Evolutionary conservation across 2,797 vertebrate genomes (phyloP).

Genomic region (Pyrocephalus nanus): DNA sequence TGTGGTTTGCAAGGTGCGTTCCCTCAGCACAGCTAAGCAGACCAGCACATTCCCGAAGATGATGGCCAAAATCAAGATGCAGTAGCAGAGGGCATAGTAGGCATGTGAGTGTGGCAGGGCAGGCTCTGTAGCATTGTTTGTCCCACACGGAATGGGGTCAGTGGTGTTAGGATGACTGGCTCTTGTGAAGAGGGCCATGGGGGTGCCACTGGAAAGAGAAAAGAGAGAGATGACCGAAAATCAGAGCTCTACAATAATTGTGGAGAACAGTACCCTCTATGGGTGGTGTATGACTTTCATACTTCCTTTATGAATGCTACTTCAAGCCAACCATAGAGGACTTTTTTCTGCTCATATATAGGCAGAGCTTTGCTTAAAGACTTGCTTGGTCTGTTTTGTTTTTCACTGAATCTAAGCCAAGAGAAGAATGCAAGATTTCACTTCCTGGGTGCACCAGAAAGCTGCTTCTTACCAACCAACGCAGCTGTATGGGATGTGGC

Average conservation of each 20-base stretch:
- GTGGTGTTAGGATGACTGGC: constrained; percentile 80
- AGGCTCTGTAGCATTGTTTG: constrained; percentile 59
- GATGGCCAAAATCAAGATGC: constrained; percentile 88
- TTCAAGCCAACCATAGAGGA: background rate
- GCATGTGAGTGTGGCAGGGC: constrained; percentile 55
- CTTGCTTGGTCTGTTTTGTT: background rate
- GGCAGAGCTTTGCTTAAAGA: background rate
- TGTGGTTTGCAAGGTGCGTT: constrained; percentile 88
- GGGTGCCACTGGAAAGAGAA: constrained; percentile 61
- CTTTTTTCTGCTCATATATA: background rate
- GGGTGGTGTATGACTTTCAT: background rate
- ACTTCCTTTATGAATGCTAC: background rate
- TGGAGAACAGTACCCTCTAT: background rate
- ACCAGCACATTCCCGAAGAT: constrained; percentile 93
- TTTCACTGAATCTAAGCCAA: background rate
- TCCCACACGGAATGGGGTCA: constrained; percentile 57
- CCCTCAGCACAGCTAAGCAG: constrained; percentile 89
- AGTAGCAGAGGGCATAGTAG: constrained; percentile 90
- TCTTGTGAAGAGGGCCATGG: constrained; percentile 83
- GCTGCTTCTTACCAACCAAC: background rate
- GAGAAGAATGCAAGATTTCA: background rate
- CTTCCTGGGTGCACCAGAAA: background rate
- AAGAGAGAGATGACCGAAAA: background rate
- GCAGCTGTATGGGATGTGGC: background rate
- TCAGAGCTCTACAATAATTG: background rate